Evolutionary conservation across 35 echinoderm and acorn worm genomes (phyloP).

Genomic region (Patiria miniata): DNA sequence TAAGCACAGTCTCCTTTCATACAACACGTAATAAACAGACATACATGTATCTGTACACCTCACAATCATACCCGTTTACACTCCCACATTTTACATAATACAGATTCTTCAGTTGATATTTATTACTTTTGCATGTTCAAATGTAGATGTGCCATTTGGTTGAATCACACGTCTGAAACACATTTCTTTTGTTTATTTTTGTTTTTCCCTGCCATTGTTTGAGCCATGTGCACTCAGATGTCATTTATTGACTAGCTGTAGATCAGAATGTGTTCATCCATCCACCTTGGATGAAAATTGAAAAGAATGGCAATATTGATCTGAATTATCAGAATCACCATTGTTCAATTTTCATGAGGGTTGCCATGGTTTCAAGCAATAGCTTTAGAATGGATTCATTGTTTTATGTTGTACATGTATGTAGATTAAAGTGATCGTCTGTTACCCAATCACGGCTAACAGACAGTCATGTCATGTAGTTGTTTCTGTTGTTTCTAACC

Average conservation of each 20-base stretch:
- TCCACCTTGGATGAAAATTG: too few species aligned
- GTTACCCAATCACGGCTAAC: not conserved
- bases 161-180: not conserved
- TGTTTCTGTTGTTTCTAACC: constrained; percentile 19
- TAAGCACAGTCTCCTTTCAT: too few species aligned
- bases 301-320: too few species aligned
- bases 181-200: not conserved
- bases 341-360: not conserved
- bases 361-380: constrained; percentile 5
- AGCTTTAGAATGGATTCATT: not conserved
- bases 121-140: too few species aligned
- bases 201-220: not conserved
- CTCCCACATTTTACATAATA: too few species aligned
- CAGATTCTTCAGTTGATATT: too few species aligned
- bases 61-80: too few species aligned
- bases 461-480: not conserved
- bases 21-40: too few species aligned
- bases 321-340: too few species aligned
- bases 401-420: constrained; percentile 13
- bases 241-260: too few species aligned
- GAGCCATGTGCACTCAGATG: not conserved
- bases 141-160: not conserved
- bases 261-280: too few species aligned
- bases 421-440: not conserved
- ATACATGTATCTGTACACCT: too few species aligned